These are phyloP conservation scores for Sinotaia quadrata DNA, from an alignment of 2,888 invertebrate species.

Conservation along the genomic window DNA sequence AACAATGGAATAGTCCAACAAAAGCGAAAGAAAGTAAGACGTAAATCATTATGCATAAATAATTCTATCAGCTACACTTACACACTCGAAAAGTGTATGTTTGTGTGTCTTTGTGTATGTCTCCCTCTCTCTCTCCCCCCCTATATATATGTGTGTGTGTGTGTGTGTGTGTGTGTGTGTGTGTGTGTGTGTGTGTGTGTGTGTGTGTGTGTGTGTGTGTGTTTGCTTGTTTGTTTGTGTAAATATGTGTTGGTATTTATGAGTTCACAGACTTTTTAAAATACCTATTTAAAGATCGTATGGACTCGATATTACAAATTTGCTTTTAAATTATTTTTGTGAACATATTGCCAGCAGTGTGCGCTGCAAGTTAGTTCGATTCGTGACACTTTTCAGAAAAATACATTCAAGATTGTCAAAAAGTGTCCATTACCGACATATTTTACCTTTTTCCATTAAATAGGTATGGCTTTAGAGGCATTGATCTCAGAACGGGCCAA, in stretches of 20 bases:
- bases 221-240: too few species aligned
- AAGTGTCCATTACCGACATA: background rate
- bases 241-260: background rate
- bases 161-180: background rate
- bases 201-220: background rate
- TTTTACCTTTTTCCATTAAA: background rate
- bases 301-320: too few species aligned
- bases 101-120: background rate
- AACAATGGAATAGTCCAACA: too few species aligned
- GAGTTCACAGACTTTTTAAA: background rate
- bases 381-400: too few species aligned
- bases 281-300: too few species aligned
- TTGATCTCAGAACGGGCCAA: background rate
- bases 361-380: background rate
- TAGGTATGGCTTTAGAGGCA: background rate
- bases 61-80: too few species aligned
- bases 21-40: too few species aligned
- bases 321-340: too few species aligned
- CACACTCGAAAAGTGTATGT: background rate
- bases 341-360: too few species aligned
- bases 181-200: constrained; percentile 6
- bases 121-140: background rate
- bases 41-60: too few species aligned
- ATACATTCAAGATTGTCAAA: background rate
- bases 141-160: background rate